These are phyloP conservation scores for Fopius arisanus DNA, from an alignment of 1,140 invertebrate genomes.

Conservation along the genomic window DNA sequence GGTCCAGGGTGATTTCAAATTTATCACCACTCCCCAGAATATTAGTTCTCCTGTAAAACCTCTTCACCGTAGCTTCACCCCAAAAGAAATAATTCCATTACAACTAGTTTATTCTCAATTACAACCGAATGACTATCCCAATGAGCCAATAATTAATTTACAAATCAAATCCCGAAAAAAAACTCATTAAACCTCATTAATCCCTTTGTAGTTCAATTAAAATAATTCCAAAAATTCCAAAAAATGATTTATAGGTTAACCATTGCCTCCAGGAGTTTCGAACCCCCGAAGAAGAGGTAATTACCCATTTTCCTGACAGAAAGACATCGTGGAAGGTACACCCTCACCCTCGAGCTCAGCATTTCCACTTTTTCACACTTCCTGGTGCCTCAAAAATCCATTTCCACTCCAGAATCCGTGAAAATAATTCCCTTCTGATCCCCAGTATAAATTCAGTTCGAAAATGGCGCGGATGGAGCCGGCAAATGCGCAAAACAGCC, in stretches of 20 bases:
- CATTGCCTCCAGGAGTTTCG: not conserved
- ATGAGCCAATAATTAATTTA: too few species aligned
- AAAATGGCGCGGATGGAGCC: not conserved
- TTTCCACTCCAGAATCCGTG: too few species aligned
- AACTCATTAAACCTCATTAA: too few species aligned
- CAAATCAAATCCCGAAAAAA: too few species aligned
- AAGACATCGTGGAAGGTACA: not conserved
- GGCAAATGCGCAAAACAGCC: not conserved
- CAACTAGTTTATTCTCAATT: too few species aligned
- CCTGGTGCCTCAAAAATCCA: not conserved
- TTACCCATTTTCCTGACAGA: conserved; percentile 16
- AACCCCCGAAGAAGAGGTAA: not conserved
- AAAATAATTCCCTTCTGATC: too few species aligned
- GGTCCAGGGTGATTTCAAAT: conserved; percentile 82
- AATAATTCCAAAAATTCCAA: too few species aligned
- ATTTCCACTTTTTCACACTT: not conserved
- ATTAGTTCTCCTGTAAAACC: conserved; percentile 76
- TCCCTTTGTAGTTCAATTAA: too few species aligned
- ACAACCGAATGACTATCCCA: too few species aligned
- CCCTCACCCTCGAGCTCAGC: not conserved
- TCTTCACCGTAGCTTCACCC: conserved; percentile 64
- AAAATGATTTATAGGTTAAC: not conserved
- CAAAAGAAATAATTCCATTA: conserved; percentile 1
- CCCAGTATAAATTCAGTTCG: not conserved
- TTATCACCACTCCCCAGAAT: conserved; percentile 70